Base-by-base conservation (phyloP, 2,113 vertebrate species). In the Lichenostomus cassidix region DNA sequence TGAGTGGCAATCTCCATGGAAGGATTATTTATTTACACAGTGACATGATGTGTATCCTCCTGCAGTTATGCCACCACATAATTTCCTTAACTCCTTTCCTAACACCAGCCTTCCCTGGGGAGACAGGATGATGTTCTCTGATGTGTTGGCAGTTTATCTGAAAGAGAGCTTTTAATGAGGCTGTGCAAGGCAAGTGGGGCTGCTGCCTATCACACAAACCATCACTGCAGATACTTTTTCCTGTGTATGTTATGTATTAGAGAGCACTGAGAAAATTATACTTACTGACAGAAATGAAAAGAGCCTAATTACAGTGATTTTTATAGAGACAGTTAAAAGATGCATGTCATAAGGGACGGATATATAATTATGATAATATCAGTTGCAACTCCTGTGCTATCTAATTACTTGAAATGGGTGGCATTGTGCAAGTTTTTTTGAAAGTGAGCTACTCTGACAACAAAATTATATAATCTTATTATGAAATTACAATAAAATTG, bases 221-320 rank as follows among this genome's bases (percentile, higher is more conserved):
- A 71, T 88, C 68, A 47, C n/a, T 47, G 64, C 65, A 67, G 64
- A 67, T 67, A 67, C 50, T 76, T 90, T 62, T 83, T 69, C 55
- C 55, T 50, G 23, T 42, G 58, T 91, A 60, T 79, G 23, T 22
- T 56, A 39, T 8, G 5, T 60, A 29, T 74, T 70, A 74, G 39
- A 52, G 60, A 94, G 67, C 39, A 80, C 19, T 24, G 76, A 55
- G 89, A 90, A 95, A 94, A 94, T 88, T 65, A 69, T 37, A 73
- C 74, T 94, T 75, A 73, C 50, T 89, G 74, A 63, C 70, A 79
- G 59, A 83, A 92, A 87, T 63, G 44, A 90, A 84, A 59, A 92
- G 52, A 81, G 77, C 70, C 64, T 94, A 95, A 95, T 93, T 90
- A 89, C 79, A 92, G 60, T 81, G 83, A 89, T 92, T 92, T 93